A percentile compares a stretch with the other conserved stretches of the same genome.
Evolutionary conservation across 2,797 vertebrate genomes (phyloP).

Genomic region (Lophius americanus): DNA sequence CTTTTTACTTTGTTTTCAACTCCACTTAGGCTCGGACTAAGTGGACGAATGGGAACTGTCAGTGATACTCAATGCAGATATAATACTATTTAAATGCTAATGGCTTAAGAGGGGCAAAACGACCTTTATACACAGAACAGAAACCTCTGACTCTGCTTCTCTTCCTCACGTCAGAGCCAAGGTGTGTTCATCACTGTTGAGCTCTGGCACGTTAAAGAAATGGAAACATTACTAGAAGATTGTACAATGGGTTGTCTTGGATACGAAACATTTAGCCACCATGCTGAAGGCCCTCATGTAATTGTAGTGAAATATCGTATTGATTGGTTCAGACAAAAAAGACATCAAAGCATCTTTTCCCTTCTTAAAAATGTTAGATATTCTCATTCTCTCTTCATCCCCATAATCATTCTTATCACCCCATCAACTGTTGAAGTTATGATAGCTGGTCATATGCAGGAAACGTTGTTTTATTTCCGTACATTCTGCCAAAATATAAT

Average conservation of each 20-base stretch:
- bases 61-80: constrained; percentile 72
- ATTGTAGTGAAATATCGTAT: not conserved
- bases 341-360: not conserved
- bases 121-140: constrained; percentile 74
- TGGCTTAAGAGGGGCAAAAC: constrained; percentile 79
- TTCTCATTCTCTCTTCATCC: not conserved
- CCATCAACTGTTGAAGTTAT: not conserved
- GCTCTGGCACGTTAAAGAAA: constrained; percentile 33
- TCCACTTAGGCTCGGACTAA: constrained; percentile 58
- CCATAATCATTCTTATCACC: not conserved
- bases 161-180: constrained; percentile 34
- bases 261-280: not conserved
- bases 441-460: not conserved
- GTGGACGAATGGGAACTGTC: constrained; percentile 69
- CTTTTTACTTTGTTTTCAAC: constrained; percentile 78
- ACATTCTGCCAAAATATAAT: constrained; percentile 16
- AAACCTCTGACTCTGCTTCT: constrained; percentile 50
- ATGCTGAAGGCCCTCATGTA: not conserved
- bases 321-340: not conserved
- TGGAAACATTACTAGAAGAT: constrained; percentile 19
- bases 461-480: not conserved
- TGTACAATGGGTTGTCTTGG: constrained; percentile 17
- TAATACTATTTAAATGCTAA: constrained; percentile 85
- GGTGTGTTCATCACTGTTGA: constrained; percentile 41
- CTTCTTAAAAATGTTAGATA: constrained; percentile 2